These are phyloP conservation scores for Phyllotreta cruciferae DNA, from an alignment of 2,888 invertebrate species.

Conservation along the genomic window DNA sequence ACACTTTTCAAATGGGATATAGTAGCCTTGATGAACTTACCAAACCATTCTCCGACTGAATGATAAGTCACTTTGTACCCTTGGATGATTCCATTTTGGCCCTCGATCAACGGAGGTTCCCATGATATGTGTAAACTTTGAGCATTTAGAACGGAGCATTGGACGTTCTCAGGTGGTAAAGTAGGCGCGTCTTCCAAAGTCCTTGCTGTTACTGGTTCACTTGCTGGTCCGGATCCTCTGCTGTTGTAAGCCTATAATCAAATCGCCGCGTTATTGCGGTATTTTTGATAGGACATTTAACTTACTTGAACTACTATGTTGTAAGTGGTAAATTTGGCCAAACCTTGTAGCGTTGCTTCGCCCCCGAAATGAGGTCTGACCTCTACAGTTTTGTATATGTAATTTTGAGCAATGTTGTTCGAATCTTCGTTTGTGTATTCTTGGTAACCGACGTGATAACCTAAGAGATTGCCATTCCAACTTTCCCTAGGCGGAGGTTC, in stretches of 20 bases:
- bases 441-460: conserved; percentile 87
- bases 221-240: conserved; percentile 84
- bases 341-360: conserved; percentile 71
- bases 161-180: conserved; percentile 81
- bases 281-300: background rate
- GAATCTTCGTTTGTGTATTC: conserved; percentile 62
- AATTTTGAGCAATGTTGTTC: conserved; percentile 60
- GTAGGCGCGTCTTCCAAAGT: conserved; percentile 90
- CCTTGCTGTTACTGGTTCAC: conserved; percentile 78
- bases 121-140: conserved; percentile 86
- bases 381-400: conserved; percentile 80
- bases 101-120: conserved; percentile 81
- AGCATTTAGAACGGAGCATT: conserved; percentile 81
- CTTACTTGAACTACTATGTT: conserved; percentile 79
- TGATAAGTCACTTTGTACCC: conserved; percentile 86
- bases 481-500: conserved; percentile 85
- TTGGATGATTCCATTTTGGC: conserved; percentile 84
- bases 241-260: conserved; percentile 85
- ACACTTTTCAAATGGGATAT: background rate
- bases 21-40: conserved; percentile 61
- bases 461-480: conserved; percentile 87
- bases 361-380: conserved; percentile 75
- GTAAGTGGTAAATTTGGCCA: conserved; percentile 81
- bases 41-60: conserved; percentile 80
- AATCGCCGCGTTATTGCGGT: background rate